Percentiles rank a stretch among this genome's conserved stretches.
Conservation (phyloP, 64 coral and sea anemone species). For the Pocillopora verrucosa region DNA sequence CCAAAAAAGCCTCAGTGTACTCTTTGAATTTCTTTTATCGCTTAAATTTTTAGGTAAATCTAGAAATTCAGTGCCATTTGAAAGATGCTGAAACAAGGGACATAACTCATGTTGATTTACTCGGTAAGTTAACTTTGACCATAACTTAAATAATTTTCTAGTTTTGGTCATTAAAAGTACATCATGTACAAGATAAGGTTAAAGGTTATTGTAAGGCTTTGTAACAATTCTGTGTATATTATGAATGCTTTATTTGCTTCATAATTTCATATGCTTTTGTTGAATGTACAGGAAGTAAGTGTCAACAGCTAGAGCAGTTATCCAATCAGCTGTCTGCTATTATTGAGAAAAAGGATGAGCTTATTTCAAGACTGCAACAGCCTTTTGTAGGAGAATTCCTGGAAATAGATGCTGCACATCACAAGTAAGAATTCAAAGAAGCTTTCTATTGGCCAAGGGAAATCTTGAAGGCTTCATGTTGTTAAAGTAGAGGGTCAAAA, state of each 20-base stretch:
- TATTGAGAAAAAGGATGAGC: constrained; percentile 86
- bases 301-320: constrained; percentile 67
- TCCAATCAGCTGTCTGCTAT: constrained; percentile 76
- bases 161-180: no score
- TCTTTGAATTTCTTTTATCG: not conserved
- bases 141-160: no score
- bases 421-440: constrained; percentile 58
- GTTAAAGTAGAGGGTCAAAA: no score
- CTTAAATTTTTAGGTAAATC: constrained; percentile 56
- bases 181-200: no score
- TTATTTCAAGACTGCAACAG: constrained; percentile 85
- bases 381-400: constrained; percentile 95
- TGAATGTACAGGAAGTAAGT: constrained; percentile 42
- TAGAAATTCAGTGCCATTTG: constrained; percentile 81
- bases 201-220: no score
- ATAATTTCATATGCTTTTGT: no score
- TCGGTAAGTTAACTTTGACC: constrained; percentile 51
- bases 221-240: no score
- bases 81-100: constrained; percentile 77
- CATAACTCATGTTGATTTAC: constrained; percentile 76
- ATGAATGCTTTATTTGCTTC: no score
- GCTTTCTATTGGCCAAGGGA: no score
- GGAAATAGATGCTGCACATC: constrained; percentile 87
- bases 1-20: no score
- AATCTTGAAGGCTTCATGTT: no score